phyloP scores from a whole-genome alignment of 2,888 invertebrate species.

The Clistopyga incitator region DNA sequence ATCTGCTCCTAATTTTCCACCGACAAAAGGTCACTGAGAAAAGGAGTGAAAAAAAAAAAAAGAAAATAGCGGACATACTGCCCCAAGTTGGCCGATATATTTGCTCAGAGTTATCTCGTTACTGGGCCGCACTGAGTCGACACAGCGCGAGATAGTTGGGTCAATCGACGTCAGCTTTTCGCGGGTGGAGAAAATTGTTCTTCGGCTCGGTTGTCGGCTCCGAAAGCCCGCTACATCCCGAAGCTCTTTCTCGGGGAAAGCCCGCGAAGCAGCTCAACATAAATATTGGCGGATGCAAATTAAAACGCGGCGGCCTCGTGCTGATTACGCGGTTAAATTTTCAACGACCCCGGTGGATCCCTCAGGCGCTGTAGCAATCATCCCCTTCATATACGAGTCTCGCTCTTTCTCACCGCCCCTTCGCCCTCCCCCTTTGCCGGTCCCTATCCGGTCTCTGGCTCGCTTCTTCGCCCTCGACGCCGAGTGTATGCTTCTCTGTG shows the following conservation, averaged over 20 bases:
- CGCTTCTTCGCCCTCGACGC: constrained; percentile 11
- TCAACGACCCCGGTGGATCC: constrained; percentile 62
- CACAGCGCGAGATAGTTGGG: constrained; percentile 28
- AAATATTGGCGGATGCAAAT: constrained; percentile 72
- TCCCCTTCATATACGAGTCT: constrained; percentile 41
- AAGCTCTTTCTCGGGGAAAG: constrained; percentile 4
- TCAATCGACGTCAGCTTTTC: constrained; percentile 51
- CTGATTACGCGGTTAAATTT: constrained; percentile 72
- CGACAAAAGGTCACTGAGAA: constrained; percentile 12
- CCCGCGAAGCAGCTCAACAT: constrained; percentile 58
- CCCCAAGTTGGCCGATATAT: constrained; percentile 18
- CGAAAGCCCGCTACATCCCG: not conserved
- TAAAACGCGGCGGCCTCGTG: constrained; percentile 68
- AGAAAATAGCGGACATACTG: too few relatives aligned
- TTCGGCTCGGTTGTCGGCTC: constrained; percentile 5
- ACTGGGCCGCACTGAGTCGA: constrained; percentile 36
- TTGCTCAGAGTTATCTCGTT: constrained; percentile 58
- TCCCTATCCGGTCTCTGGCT: not conserved
- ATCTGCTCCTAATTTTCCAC: too few relatives aligned
- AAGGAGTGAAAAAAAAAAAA: too few relatives aligned
- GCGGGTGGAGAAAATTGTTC: constrained; percentile 35
- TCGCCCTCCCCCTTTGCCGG: not conserved
- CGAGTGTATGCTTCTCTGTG: not conserved
- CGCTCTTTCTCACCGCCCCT: constrained; percentile 31
- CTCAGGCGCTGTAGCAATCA: constrained; percentile 61